A percentile compares a stretch with the other conserved stretches of the same genome.
Evolutionary conservation across 2,888 invertebrate species (phyloP).

Genomic region (Phrixothrix hirtus): DNA sequence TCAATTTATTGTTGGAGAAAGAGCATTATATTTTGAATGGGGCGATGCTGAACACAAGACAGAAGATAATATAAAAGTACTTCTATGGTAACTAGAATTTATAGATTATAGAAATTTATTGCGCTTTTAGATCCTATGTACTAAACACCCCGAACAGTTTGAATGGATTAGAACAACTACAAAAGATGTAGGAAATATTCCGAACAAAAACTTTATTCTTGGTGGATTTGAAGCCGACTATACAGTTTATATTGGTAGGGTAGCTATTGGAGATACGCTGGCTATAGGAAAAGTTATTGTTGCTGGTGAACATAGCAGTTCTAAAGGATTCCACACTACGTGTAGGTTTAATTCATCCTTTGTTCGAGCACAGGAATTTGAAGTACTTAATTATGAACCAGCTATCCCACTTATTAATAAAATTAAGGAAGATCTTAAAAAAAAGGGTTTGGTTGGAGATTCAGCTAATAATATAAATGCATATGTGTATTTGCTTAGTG

Average conservation of each 20-base stretch:
- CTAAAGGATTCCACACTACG: constrained; percentile 3
- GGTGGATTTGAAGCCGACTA: constrained; percentile 11
- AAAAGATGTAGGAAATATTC: background rate
- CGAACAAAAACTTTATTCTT: constrained; percentile 1
- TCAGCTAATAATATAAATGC: too few species aligned
- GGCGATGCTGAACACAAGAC: constrained; percentile 6
- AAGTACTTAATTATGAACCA: constrained; percentile 8
- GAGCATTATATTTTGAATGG: constrained; percentile 12
- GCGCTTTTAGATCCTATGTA: constrained; percentile 6
- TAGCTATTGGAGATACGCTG: background rate
- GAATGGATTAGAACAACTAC: constrained; percentile 14
- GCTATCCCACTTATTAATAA: background rate
- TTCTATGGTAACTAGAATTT: background rate
- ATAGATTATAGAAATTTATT: background rate
- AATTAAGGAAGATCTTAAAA: constrained; percentile 3
- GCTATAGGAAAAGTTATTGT: constrained; percentile 11
- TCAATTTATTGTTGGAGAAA: constrained; percentile 6
- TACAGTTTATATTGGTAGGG: constrained; percentile 12
- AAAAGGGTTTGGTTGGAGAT: too few species aligned
- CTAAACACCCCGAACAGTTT: constrained; percentile 11
- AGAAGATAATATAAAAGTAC: constrained; percentile 4
- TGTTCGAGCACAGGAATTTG: constrained; percentile 7
- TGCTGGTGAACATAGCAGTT: background rate
- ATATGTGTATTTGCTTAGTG: too few species aligned
- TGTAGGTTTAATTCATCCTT: constrained; percentile 3